phyloP scores from a whole-genome alignment of 2,888 invertebrate species.

The Tetragonula carbonaria region DNA sequence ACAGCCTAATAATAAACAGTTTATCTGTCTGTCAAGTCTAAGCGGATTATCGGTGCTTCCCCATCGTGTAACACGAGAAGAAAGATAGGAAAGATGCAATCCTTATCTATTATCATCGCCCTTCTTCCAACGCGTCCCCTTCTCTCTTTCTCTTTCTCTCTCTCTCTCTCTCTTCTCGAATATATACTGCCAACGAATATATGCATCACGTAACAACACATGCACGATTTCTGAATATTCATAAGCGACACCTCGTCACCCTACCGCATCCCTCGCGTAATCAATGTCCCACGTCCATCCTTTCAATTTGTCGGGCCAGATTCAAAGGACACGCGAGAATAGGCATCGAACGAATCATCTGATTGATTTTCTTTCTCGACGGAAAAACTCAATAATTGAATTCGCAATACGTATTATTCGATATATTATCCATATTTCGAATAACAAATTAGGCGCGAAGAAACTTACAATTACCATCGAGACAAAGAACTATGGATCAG shows the following conservation, averaged over 20 bases:
- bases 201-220: constrained; percentile 69
- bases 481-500: constrained; percentile 40
- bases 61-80: constrained; percentile 70
- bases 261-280: constrained; percentile 29
- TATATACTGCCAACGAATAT: constrained; percentile 47
- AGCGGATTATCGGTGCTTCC: constrained; percentile 74
- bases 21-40: constrained; percentile 74
- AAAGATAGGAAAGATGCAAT: constrained; percentile 69
- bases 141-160: too few species aligned
- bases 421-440: not conserved
- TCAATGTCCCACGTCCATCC: constrained; percentile 43
- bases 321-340: constrained; percentile 19
- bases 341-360: not conserved
- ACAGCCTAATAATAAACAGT: constrained; percentile 78
- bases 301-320: constrained; percentile 52
- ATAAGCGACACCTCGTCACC: constrained; percentile 68
- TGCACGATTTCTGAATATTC: constrained; percentile 74
- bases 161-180: not conserved
- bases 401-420: not conserved
- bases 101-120: constrained; percentile 72
- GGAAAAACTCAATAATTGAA: not conserved
- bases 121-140: not conserved
- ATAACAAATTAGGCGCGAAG: constrained; percentile 45
- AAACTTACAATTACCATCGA: constrained; percentile 62
- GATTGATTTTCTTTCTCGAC: not conserved